Percentiles rank a stretch among this genome's conserved stretches.
Conservation (phyloP, 2,888 invertebrate genomes). For the Calliopum simillimum region DNA sequence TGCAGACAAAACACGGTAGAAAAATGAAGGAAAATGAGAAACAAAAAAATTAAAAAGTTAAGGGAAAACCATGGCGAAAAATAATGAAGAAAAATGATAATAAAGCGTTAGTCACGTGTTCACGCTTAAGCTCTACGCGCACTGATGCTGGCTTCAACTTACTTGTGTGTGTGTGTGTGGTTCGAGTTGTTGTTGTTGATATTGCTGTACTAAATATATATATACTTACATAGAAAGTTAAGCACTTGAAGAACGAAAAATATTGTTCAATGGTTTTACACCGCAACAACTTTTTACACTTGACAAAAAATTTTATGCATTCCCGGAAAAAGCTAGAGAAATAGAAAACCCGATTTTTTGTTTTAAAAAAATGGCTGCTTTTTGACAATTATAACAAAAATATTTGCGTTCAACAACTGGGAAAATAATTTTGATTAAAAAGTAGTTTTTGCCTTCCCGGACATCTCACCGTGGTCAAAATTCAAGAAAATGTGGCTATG, state of each 20-base stretch:
- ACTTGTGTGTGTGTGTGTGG: no score
- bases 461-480: no score
- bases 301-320: no score
- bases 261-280: constrained; percentile 11
- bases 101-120: constrained; percentile 24
- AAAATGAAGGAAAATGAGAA: neutral
- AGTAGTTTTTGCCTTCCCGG: no score
- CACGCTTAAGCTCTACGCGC: constrained; percentile 7
- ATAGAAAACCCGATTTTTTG: no score
- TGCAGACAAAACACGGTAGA: neutral
- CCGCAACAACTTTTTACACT: no score
- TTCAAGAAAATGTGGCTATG: no score
- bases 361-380: no score
- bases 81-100: constrained; percentile 24
- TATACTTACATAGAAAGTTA: neutral
- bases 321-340: no score
- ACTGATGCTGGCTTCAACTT: neutral
- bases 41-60: neutral
- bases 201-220: neutral
- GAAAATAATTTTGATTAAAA: no score
- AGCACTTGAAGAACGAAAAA: constrained; percentile 20
- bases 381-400: no score
- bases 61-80: neutral
- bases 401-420: no score
- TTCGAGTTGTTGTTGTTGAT: neutral